Evolutionary conservation across 2,113 vertebrate species (phyloP), one percentile per base, ranked within the genome.

Genomic region (Phyllostomus discolor): DNA sequence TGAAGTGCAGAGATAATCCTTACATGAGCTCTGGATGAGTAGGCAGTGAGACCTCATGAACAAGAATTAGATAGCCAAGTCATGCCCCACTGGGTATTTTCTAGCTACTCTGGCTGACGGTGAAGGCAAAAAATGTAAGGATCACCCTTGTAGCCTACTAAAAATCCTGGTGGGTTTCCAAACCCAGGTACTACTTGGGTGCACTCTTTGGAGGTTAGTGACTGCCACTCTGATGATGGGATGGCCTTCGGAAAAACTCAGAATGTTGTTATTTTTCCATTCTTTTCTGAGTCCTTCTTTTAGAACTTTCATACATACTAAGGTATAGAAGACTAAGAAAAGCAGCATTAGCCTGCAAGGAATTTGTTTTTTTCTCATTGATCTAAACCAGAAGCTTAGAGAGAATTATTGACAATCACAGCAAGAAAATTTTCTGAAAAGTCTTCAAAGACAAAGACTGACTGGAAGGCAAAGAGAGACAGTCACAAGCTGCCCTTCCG

Each of bases 281-380:
- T 33, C 22, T 89, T 67, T 10, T 57, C 41, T 52, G 52, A 84
- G 54, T 41, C 20, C 38, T 67, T 70, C 20, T 94, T 88, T 52
- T 31, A 66, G n/a, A 83, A 7, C 22, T 31, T 94, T 96, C 20
- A 22, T 83, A 95, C 69, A 43, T 62, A 81, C 16, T 48, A 84
- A 84, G 33, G 31, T 73, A 75, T 41, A 78, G 48, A 90, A 59
- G 87, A 94, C 59, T 67, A 93, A 78, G 62, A 78, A 79, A 93
- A 95, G 41, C n/a, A 31, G 16, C 24, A 59, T 78, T 95, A 64
- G 7, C 48, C 81, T 91, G 5, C 20, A 66, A 52, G 72, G 24
- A 84, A 76, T 85, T 67, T 90, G 20, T 87, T 85, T 94, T 94
- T 82, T 82, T 85, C 26, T 93, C 64, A 64, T n/a, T 62, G n/a